These are phyloP conservation scores for Carabus problematicus DNA, from an alignment of 2,888 invertebrate species.

Conservation along the genomic window DNA sequence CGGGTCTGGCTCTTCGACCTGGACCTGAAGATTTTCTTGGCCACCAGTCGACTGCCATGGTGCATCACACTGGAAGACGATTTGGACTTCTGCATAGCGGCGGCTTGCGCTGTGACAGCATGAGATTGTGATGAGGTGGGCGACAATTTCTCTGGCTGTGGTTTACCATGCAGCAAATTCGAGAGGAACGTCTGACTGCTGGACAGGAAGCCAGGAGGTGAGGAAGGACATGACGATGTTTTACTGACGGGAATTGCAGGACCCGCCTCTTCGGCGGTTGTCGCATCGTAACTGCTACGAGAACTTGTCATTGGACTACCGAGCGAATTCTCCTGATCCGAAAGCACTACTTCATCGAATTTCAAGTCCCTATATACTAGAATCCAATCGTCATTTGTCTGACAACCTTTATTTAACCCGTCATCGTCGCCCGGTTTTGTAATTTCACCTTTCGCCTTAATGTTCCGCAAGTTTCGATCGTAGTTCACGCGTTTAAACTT, in stretches of 20 bases:
- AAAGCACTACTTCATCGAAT: constrained; percentile 54
- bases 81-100: constrained; percentile 88
- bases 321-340: constrained; percentile 48
- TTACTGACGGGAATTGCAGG: constrained; percentile 42
- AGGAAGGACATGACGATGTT: constrained; percentile 52
- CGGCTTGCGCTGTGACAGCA: constrained; percentile 60
- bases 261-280: constrained; percentile 55
- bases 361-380: constrained; percentile 63
- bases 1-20: constrained; percentile 84
- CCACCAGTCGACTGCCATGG: constrained; percentile 72
- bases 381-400: constrained; percentile 81
- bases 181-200: constrained; percentile 70
- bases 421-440: constrained; percentile 81
- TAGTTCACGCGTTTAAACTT: constrained; percentile 89
- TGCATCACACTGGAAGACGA: constrained; percentile 88
- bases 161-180: constrained; percentile 67
- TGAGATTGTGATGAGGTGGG: constrained; percentile 50
- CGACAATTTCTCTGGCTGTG: constrained; percentile 49
- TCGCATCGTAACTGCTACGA: constrained; percentile 62
- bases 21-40: constrained; percentile 85
- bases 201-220: constrained; percentile 61
- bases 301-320: constrained; percentile 62
- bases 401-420: constrained; percentile 76
- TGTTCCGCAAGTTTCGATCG: constrained; percentile 82
- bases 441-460: constrained; percentile 78